Base-by-base conservation (phyloP, 2,797 vertebrate species). In the Poecilia velifera region DNA sequence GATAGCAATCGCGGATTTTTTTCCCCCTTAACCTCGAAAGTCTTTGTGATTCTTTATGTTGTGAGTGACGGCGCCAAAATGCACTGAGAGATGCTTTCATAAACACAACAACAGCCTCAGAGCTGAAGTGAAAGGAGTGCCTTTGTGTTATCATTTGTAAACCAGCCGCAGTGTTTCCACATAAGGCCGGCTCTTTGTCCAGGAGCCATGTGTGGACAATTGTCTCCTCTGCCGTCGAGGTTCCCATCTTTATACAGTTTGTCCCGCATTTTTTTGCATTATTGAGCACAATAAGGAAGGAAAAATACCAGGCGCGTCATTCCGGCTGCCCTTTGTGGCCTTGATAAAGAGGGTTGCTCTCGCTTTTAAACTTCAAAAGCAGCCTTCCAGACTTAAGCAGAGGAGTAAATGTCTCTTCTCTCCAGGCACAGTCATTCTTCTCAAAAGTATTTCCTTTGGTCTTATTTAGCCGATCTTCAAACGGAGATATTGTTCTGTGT, bases 101-200 rank as follows among this genome's bases (percentile, higher is more conserved):
- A 87, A 82, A 87, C 82, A 86, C 85, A 90, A 89, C 88, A 81
- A 76, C 84, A 76, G 90, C 77, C 83, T 76, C 22, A 18, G 83
- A 88, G 89, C 85, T 80, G 81, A 81, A 72, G 41, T 92, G 92
- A 95, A 95, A 93, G 89, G 84, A 31, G 72, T 45, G 43, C 77
- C 91, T 93, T 95, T 95, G 94, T 95, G 74, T 88, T 51, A 84
- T 82, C 80, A 36, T 89, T 80, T 88, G 81, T 90, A 87, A 92
- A 92, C 84, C 83, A 85, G 25, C 83, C 88, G 78, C 90, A 88
- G 78, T 76, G 89, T 77, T 88, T 81, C 84, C 80, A 83, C 82
- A 82, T 88, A 88, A 94, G 81, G 85, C 88, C 77, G 85, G 62
- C 81, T 87, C 91, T 94, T 95, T 95, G 93, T 96, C 89, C 78